Evolutionary conservation across 2,113 vertebrate species (phyloP).

Genomic region (Pelusios castaneus): DNA sequence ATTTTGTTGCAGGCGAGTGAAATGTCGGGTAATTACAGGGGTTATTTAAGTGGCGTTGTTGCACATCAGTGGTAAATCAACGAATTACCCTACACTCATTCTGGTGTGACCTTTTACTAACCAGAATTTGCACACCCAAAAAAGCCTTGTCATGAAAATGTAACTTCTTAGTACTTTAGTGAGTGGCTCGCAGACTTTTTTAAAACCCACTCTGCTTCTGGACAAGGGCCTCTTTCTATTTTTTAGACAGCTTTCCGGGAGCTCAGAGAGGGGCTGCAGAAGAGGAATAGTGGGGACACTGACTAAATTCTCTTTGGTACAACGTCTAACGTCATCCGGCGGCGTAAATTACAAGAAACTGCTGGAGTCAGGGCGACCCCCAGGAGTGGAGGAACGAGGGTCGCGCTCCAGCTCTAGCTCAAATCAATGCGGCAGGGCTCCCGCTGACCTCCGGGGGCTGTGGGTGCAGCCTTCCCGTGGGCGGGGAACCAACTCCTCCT

Average conservation of each 20-base stretch:
- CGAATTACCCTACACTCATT: not conserved
- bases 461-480: no score
- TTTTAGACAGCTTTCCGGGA: not conserved
- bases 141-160: conserved; percentile 9
- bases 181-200: not conserved
- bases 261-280: not conserved
- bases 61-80: not conserved
- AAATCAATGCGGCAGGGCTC: not conserved
- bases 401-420: not conserved
- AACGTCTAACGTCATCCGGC: not conserved
- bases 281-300: no score
- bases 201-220: not conserved
- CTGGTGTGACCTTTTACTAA: not conserved
- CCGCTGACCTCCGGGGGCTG: no score
- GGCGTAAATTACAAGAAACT: not conserved
- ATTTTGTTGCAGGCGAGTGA: not conserved
- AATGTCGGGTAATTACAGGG: not conserved
- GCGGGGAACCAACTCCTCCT: no score
- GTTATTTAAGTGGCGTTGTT: not conserved
- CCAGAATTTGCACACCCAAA: not conserved
- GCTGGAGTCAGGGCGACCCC: not conserved
- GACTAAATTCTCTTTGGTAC: not conserved
- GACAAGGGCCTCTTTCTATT: conserved; percentile 36
- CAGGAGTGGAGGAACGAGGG: not conserved
- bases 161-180: conserved; percentile 1